phyloP scores from a whole-genome alignment of 2,113 vertebrate species.

The Dipodomys merriami region DNA sequence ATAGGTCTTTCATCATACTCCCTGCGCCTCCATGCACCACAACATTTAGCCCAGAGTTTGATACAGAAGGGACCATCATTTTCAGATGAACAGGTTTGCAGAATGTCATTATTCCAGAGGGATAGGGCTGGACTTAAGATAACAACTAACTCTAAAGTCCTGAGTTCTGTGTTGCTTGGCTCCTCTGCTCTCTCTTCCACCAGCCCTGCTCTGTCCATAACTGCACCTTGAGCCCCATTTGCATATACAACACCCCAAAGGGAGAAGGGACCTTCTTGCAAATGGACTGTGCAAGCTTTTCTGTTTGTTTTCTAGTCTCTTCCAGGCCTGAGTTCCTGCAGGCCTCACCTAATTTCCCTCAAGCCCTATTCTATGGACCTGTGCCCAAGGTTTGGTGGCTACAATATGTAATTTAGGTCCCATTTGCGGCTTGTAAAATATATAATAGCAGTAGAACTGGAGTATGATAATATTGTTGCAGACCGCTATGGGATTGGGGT shows the following conservation, averaged over 20 bases:
- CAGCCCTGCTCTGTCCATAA: neutral
- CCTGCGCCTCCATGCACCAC: neutral
- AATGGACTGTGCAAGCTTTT: neutral
- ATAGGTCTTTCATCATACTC: neutral
- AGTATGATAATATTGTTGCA: conserved; percentile 67
- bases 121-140: neutral
- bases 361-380: conserved; percentile 61
- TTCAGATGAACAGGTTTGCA: neutral
- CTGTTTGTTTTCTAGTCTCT: conserved; percentile 29
- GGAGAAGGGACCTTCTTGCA: neutral
- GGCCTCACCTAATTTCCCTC: conserved; percentile 67
- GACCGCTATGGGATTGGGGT: conserved; percentile 60
- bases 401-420: conserved; percentile 70
- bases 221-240: neutral
- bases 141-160: neutral
- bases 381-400: conserved; percentile 65
- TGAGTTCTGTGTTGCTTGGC: neutral
- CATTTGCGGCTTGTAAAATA: conserved; percentile 67
- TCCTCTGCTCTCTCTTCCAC: neutral
- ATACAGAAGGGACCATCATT: neutral
- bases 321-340: conserved; percentile 35
- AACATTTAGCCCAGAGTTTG: neutral
- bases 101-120: neutral
- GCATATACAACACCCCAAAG: neutral
- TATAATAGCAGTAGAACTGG: conserved; percentile 53